These are phyloP conservation scores for Lates calcarifer DNA, from an alignment of 2,113 vertebrate species.

Conservation along the genomic window DNA sequence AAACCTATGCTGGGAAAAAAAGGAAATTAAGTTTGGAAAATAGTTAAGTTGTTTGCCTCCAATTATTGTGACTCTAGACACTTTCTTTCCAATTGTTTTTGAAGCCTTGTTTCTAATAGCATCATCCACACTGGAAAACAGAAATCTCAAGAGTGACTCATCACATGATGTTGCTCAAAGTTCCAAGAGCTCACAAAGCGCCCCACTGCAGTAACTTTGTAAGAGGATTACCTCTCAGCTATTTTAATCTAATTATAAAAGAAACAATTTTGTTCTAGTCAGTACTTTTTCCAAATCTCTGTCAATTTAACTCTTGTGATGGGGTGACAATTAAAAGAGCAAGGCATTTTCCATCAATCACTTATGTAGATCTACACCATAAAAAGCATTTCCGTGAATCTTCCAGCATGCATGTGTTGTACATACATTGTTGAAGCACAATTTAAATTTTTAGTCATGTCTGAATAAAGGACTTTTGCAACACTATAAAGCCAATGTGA, in stretches of 20 bases:
- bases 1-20: neutral
- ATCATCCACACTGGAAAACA: slow-evolving; percentile 26
- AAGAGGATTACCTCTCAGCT: slow-evolving; percentile 80
- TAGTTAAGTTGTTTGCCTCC: neutral
- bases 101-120: slow-evolving; percentile 23
- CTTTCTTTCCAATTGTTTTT: slow-evolving; percentile 33
- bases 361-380: neutral
- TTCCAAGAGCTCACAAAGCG: slow-evolving; percentile 43
- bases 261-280: slow-evolving; percentile 47
- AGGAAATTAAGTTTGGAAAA: neutral
- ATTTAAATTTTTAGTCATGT: neutral
- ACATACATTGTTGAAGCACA: neutral
- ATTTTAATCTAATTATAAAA: slow-evolving; percentile 81
- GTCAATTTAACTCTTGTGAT: slow-evolving; percentile 4
- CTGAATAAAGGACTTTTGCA: neutral
- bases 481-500: neutral
- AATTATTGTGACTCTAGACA: neutral
- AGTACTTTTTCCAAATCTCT: neutral
- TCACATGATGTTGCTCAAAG: slow-evolving; percentile 73
- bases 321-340: neutral
- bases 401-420: neutral
- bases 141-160: slow-evolving; percentile 36
- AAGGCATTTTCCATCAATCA: neutral
- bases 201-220: slow-evolving; percentile 65
- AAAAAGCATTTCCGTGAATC: neutral